phyloP scores from a whole-genome alignment of 1,140 invertebrate genomes.

The Drosophila malerkotliana region DNA sequence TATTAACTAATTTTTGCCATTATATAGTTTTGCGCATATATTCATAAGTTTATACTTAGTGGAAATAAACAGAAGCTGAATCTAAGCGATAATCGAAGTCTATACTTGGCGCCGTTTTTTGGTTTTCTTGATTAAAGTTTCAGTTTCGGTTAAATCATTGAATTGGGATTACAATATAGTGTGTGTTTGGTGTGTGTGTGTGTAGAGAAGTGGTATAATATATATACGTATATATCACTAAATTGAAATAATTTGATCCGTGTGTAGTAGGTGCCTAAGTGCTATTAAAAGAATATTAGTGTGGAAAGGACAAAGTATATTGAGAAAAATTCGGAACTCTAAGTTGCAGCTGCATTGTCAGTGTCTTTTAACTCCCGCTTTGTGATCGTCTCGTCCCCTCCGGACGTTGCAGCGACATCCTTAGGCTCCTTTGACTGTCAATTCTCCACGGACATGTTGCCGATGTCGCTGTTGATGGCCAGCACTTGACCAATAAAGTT shows the following conservation, averaged over 20 bases:
- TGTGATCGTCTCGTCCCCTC: constrained; percentile 15
- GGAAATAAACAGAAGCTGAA: constrained; percentile 54
- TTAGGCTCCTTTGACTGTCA: constrained; percentile 85
- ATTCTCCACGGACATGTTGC: constrained; percentile 90
- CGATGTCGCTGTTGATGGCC: constrained; percentile 89
- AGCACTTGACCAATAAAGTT: constrained; percentile 89
- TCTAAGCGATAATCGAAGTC: constrained; percentile 54
- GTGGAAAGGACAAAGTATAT: constrained; percentile 56
- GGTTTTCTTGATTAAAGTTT: constrained; percentile 29
- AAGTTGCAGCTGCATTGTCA: constrained; percentile 65
- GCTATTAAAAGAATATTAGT: constrained; percentile 55
- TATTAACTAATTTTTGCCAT: constrained; percentile 60
- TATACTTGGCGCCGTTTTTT: constrained; percentile 37
- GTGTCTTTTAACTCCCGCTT: constrained; percentile 36
- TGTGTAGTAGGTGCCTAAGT: constrained; percentile 53
- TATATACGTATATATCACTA: constrained; percentile 51
- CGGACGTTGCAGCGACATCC: constrained; percentile 56
- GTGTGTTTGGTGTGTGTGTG: constrained; percentile 2
- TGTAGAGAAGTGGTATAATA: constrained; percentile 30
- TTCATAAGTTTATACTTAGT: constrained; percentile 50
- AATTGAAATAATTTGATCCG: constrained; percentile 61
- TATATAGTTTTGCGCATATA: constrained; percentile 50
- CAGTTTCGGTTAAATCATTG: constrained; percentile 56
- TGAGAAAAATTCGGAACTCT: constrained; percentile 42
- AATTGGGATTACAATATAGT: constrained; percentile 34